These are phyloP conservation scores for Leptobrachium ailaonicum DNA, from an alignment of 2,113 vertebrate species.

Conservation along the genomic window DNA sequence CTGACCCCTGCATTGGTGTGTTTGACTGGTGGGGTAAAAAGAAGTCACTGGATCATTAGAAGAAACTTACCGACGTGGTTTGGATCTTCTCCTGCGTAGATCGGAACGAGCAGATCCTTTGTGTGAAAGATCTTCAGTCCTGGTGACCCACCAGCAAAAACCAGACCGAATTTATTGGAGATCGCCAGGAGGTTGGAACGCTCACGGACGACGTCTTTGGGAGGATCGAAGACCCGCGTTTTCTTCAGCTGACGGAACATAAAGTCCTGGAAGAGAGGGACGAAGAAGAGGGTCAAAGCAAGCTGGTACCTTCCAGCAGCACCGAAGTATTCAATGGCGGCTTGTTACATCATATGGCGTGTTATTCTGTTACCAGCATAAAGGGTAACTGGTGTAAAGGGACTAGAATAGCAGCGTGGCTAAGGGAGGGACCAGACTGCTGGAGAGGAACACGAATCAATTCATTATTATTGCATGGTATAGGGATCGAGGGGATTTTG, in stretches of 20 bases:
- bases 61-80: conserved; percentile 79
- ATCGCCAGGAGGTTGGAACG: conserved; percentile 80
- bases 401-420: too few relatives aligned
- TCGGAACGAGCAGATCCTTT: conserved; percentile 76
- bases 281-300: conserved; percentile 31
- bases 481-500: too few relatives aligned
- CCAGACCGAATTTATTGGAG: conserved; percentile 90
- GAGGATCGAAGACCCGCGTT: conserved; percentile 79
- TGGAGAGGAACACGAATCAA: too few relatives aligned
- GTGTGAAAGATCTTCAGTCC: conserved; percentile 83
- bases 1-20: too few relatives aligned
- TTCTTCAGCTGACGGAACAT: conserved; percentile 95
- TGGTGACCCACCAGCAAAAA: conserved; percentile 76
- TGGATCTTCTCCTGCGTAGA: conserved; percentile 76
- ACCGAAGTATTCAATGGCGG: too few relatives aligned
- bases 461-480: too few relatives aligned
- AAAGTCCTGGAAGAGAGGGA: conserved; percentile 77
- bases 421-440: too few relatives aligned
- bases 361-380: background rate
- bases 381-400: background rate
- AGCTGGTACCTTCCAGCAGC: background rate
- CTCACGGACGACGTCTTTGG: conserved; percentile 79
- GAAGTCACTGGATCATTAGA: background rate
- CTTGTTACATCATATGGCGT: too few relatives aligned
- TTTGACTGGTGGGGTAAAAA: too few relatives aligned